These are phyloP conservation scores for Gavia stellata DNA, from an alignment of 2,113 vertebrate genomes.

Conservation along the genomic window DNA sequence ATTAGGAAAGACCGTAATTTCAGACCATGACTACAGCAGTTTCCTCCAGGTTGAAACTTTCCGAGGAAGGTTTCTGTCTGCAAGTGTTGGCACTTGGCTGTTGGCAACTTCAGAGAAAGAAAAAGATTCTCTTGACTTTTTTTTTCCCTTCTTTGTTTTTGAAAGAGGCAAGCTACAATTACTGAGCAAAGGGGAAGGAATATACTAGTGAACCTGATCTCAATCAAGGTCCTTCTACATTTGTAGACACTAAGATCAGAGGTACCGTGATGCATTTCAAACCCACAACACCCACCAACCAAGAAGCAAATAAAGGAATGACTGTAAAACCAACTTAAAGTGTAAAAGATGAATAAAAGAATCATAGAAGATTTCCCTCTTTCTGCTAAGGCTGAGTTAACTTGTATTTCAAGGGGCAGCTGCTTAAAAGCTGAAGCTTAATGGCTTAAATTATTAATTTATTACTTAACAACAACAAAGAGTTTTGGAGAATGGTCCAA, in stretches of 20 bases:
- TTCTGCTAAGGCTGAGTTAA: background rate
- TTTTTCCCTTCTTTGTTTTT: background rate
- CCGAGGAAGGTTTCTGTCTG: background rate
- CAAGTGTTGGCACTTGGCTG: background rate
- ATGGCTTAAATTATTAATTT: background rate
- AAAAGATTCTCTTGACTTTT: background rate
- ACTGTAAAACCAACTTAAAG: background rate
- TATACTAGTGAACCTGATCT: background rate
- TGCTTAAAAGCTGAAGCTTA: background rate
- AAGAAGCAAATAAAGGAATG: background rate
- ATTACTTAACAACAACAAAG: background rate
- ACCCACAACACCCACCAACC: background rate
- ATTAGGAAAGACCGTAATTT: background rate
- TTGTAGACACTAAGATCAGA: background rate
- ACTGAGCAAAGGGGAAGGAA: background rate
- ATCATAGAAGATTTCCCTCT: background rate
- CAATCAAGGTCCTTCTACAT: background rate
- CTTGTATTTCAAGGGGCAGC: background rate
- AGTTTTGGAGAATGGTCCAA: background rate
- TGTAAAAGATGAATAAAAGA: background rate
- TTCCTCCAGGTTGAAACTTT: background rate
- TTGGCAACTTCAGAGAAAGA: background rate
- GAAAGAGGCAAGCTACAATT: background rate
- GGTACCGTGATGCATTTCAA: background rate
- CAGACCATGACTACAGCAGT: background rate